Evolutionary conservation across 2,113 vertebrate genomes (phyloP).

Genomic region (Trachemys scripta): DNA sequence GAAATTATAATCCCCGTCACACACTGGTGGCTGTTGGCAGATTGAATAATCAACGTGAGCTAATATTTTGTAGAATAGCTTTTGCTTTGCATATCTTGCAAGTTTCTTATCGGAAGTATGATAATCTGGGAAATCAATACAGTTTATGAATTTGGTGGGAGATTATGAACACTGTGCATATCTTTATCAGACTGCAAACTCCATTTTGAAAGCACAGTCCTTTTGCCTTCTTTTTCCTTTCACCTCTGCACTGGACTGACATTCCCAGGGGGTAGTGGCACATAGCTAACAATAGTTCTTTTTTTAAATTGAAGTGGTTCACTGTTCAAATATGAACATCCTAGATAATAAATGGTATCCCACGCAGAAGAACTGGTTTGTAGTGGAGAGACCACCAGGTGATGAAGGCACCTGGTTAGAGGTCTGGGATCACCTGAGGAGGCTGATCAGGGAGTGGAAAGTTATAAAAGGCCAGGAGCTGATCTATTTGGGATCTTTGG

Average conservation of each 20-base stretch:
- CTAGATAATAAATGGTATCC: background rate
- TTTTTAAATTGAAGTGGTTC: background rate
- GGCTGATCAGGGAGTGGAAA: background rate
- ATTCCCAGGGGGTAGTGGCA: background rate
- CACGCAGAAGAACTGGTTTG: background rate
- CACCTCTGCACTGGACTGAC: background rate
- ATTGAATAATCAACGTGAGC: background rate
- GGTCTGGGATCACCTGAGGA: background rate
- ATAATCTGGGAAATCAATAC: background rate
- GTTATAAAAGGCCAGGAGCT: background rate
- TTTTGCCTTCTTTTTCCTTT: background rate
- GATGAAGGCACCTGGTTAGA: too few relatives aligned
- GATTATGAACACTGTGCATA: background rate
- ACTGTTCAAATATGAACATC: background rate
- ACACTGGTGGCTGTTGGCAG: background rate
- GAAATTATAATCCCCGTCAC: background rate
- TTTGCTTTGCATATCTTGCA: background rate
- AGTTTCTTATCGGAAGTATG: background rate
- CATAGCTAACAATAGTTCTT: background rate
- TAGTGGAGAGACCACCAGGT: too few relatives aligned
- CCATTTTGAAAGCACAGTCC: background rate
- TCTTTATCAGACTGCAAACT: background rate
- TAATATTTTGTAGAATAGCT: background rate
- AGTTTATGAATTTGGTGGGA: background rate
- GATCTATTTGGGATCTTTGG: background rate